phyloP scores from a whole-genome alignment of 2,113 vertebrate genomes.

The Leuciscus idus region DNA sequence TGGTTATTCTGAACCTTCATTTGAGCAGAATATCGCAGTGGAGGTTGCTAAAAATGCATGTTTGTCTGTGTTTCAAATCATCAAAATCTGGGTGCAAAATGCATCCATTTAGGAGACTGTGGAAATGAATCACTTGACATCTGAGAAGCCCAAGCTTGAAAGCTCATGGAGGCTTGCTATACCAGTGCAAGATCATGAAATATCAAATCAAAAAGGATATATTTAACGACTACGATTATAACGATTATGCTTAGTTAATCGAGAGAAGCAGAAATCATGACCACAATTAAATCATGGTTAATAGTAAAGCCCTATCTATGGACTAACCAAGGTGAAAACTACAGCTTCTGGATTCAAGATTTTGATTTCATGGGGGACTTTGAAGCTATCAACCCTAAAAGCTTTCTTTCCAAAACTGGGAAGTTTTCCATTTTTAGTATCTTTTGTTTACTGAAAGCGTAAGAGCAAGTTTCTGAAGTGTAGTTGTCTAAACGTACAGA shows the following conservation, averaged over 20 bases:
- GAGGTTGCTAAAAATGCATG: not conserved
- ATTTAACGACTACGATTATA: not conserved
- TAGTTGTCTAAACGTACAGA: constrained; percentile 35
- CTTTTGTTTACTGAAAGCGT: not conserved
- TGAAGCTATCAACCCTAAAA: not conserved
- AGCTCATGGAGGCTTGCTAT: not conserved
- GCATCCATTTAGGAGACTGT: not conserved
- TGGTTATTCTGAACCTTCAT: not conserved
- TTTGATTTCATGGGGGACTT: not conserved
- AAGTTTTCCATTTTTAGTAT: not conserved
- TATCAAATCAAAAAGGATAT: not conserved
- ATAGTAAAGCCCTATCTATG: not conserved
- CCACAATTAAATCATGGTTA: not conserved
- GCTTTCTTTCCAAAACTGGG: not conserved
- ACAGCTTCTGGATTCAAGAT: not conserved
- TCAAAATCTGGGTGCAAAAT: not conserved
- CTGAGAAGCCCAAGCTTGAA: not conserved
- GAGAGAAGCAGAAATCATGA: not conserved
- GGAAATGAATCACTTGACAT: not conserved
- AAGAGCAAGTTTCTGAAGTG: not conserved
- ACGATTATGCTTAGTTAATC: not conserved
- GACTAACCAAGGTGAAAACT: not conserved
- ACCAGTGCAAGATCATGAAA: not conserved
- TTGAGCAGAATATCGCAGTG: not conserved
- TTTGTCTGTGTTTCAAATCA: not conserved